Percentiles rank a stretch among this genome's conserved stretches.
These are phyloP conservation scores for Escarpia spicata DNA, from an alignment of 2,888 invertebrate genomes.

Conservation along the genomic window DNA sequence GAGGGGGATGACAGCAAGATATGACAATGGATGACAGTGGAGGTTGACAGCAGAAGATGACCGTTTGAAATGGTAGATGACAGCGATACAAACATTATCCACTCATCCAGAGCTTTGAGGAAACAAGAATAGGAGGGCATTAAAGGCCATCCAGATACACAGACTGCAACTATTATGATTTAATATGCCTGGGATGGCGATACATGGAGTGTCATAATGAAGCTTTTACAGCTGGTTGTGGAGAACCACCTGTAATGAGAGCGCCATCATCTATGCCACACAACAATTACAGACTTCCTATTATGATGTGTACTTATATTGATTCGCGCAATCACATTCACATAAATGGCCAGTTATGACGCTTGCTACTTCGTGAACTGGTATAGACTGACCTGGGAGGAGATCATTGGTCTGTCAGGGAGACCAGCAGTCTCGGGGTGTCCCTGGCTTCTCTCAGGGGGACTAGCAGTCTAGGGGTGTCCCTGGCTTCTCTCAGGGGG, in stretches of 20 bases:
- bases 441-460: not conserved
- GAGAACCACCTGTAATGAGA: not conserved
- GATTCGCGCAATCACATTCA: not conserved
- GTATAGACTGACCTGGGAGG: not conserved
- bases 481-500: no score
- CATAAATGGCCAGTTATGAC: not conserved
- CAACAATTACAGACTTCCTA: not conserved
- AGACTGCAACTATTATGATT: not conserved
- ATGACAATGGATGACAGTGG: no score
- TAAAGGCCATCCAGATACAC: not conserved
- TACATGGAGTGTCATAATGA: not conserved
- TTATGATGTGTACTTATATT: constrained; percentile 9
- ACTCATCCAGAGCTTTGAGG: not conserved
- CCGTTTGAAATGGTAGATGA: not conserved
- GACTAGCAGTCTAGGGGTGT: no score
- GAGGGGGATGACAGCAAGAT: no score
- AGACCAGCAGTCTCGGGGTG: not conserved
- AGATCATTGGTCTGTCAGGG: not conserved
- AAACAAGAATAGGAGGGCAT: not conserved
- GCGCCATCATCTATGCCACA: not conserved
- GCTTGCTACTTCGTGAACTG: not conserved
- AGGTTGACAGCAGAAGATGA: no score
- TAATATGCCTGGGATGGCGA: not conserved
- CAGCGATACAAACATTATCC: not conserved
- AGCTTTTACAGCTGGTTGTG: not conserved